Evolutionary conservation across 2,888 invertebrate species (phyloP).

Genomic region (Caenorhabditis drosophilae): DNA sequence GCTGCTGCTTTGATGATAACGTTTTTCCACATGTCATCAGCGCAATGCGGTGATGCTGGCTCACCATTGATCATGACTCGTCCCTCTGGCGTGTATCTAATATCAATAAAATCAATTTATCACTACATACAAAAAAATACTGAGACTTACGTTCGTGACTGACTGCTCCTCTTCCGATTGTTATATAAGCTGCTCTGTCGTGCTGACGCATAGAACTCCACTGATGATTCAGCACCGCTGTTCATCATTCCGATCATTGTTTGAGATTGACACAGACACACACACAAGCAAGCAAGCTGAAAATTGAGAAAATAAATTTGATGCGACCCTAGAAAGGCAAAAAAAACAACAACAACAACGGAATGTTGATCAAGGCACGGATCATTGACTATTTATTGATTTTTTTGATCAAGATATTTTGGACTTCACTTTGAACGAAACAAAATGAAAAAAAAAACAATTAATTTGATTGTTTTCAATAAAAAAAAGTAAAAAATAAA

Average conservation of each 20-base stretch:
- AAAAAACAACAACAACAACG: too few species aligned
- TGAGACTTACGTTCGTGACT: constrained; percentile 32
- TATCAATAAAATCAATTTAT: neutral
- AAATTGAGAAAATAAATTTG: too few species aligned
- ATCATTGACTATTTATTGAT: too few species aligned
- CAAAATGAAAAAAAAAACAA: too few species aligned
- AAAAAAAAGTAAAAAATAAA: too few species aligned
- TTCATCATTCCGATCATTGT: constrained; percentile 59
- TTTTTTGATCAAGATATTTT: too few species aligned
- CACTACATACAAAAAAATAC: neutral
- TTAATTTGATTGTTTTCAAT: too few species aligned
- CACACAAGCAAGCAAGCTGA: too few species aligned
- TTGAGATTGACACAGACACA: too few species aligned
- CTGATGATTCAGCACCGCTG: constrained; percentile 37
- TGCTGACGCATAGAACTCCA: constrained; percentile 48
- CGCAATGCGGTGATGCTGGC: constrained; percentile 21
- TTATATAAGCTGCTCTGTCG: constrained; percentile 43
- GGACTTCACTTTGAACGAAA: too few species aligned
- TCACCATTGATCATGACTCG: constrained; percentile 44
- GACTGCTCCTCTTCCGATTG: constrained; percentile 30
- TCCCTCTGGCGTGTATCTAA: constrained; percentile 48
- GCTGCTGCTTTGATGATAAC: constrained; percentile 39
- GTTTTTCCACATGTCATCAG: constrained; percentile 42
- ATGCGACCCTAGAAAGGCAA: too few species aligned
- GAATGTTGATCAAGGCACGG: too few species aligned